Percentiles rank a stretch among this genome's conserved stretches.
Conservation (phyloP, 2,888 invertebrate genomes). For the Hypolimnas misippus region DNA sequence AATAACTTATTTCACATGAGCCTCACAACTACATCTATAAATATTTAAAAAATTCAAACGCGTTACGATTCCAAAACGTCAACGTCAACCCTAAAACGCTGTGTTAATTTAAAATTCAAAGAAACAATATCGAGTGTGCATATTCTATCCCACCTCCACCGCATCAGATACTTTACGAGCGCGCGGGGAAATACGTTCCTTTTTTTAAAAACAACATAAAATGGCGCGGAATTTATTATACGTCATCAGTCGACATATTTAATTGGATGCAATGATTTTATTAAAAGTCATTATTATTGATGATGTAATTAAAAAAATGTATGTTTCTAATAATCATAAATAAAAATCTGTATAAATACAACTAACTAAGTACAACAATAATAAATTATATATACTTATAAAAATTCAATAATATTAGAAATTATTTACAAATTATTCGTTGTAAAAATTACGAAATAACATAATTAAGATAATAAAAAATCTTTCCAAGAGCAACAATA, state of each 20-base stretch:
- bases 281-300: too few relatives aligned
- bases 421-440: too few relatives aligned
- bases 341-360: too few relatives aligned
- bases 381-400: too few relatives aligned
- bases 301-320: too few relatives aligned
- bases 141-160: slow-evolving; percentile 62
- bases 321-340: too few relatives aligned
- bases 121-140: slow-evolving; percentile 79
- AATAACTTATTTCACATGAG: too few relatives aligned
- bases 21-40: background rate
- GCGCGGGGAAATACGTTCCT: slow-evolving; percentile 73
- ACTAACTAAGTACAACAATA: too few relatives aligned
- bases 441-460: too few relatives aligned
- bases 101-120: slow-evolving; percentile 75
- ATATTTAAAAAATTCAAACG: slow-evolving; percentile 10
- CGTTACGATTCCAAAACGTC: slow-evolving; percentile 9
- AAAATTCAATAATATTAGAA: too few relatives aligned
- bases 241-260: slow-evolving; percentile 60
- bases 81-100: slow-evolving; percentile 26
- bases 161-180: slow-evolving; percentile 73
- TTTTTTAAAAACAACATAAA: slow-evolving; percentile 59
- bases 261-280: slow-evolving; percentile 40
- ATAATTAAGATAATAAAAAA: too few relatives aligned
- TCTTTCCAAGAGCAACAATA: too few relatives aligned
- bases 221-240: slow-evolving; percentile 59